Base-by-base conservation (phyloP, 2,888 invertebrate genomes). In the Holacanthella duospinosa region DNA sequence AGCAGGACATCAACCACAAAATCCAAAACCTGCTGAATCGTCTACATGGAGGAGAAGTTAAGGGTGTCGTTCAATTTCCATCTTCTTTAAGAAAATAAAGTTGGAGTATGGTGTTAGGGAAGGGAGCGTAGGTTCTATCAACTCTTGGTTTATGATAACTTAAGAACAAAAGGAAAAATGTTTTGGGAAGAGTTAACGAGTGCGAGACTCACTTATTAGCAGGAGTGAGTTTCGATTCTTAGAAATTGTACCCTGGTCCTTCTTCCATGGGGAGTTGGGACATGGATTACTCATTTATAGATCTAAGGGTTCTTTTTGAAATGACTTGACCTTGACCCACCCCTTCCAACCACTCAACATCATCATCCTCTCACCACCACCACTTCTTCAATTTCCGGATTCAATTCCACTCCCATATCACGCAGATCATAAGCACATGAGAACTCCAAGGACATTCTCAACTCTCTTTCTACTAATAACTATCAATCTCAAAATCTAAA, bases 1-100 rank as follows among this genome's bases (percentile, higher is more conserved):
- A 62, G 67, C 67, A 65, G 67, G 67, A 67, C 58, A 61, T 54
- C 56, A 25, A 59, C 54, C 56, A 48, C 59, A 63, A 63, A 36
- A 36, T 63, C 36, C 59, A 55, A 55, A 55, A 21, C 55, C 12
- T 25, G 26, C 26, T 36, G 36, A 6, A 9, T 9, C 16, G 36
- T 6, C 36, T 36, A 16, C 16, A 36, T 16, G 36, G 16, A 36
- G 36, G 16, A 36, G 36, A 16, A 16, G 16, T 9, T 36, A 16
- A 36, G 36, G 36, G 16, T 36, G 36, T 36, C 36, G 36, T 16
- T 16, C 36, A 36, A 36, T 36, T 36, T 36, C 36, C 36, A 36
- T 36, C 36, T n/a, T n/a, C n/a, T 36, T 36, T 36, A 36, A 36
- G 9, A 36, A 36, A 36, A 36, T 36, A 36, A 36, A n/a, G 9